These are phyloP conservation scores for Anguilla anguilla DNA, from an alignment of 2,797 vertebrate species.

Conservation along the genomic window DNA sequence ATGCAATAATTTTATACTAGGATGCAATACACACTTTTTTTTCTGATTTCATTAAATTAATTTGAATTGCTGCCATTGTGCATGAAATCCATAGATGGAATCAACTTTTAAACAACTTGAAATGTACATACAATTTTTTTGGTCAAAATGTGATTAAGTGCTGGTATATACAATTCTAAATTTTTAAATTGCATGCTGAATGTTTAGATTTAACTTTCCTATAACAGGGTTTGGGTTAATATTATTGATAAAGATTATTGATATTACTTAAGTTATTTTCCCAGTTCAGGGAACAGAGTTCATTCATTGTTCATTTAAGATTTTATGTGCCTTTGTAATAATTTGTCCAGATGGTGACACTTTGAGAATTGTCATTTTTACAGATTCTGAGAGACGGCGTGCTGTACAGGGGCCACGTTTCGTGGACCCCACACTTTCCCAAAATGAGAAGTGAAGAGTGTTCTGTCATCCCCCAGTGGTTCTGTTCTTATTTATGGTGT, in stretches of 20 bases:
- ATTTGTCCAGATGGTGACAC: conserved; percentile 47
- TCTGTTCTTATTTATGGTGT: neutral
- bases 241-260: conserved; percentile 42
- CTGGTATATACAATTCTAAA: conserved; percentile 27
- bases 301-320: conserved; percentile 45
- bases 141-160: conserved; percentile 21
- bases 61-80: conserved; percentile 32
- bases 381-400: conserved; percentile 34
- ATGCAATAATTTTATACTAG: conserved; percentile 74
- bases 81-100: conserved; percentile 16
- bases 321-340: conserved; percentile 70
- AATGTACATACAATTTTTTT: conserved; percentile 21
- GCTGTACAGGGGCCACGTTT: conserved; percentile 58
- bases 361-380: conserved; percentile 52
- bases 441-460: conserved; percentile 51
- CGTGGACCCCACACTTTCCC: conserved; percentile 43
- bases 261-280: conserved; percentile 53
- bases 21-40: conserved; percentile 45
- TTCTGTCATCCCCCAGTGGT: conserved; percentile 27
- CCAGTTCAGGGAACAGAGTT: conserved; percentile 58
- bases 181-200: conserved; percentile 45
- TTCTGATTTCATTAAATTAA: conserved; percentile 41
- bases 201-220: conserved; percentile 47
- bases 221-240: conserved; percentile 35
- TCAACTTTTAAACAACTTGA: conserved; percentile 30